These are phyloP conservation scores for Colletes gigas DNA, from an alignment of 1,140 invertebrate genomes.

Conservation along the genomic window DNA sequence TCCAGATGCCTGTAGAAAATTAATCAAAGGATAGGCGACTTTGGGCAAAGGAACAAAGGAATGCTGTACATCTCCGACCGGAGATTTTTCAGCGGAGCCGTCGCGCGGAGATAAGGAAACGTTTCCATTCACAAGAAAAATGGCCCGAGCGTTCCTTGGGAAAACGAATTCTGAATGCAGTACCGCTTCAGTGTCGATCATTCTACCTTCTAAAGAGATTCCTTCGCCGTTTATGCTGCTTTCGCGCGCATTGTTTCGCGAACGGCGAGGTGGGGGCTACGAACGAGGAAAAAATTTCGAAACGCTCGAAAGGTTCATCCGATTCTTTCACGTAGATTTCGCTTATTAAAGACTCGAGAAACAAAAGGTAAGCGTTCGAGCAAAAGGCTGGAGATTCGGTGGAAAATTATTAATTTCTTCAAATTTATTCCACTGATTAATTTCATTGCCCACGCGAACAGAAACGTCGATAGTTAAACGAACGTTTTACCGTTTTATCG, in stretches of 20 bases:
- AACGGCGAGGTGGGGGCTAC: background rate
- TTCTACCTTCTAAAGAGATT: slow-evolving; percentile 6
- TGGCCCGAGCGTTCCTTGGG: slow-evolving; percentile 9
- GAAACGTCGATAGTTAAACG: no score
- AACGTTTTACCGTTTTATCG: no score
- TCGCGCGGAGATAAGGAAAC: slow-evolving; percentile 24
- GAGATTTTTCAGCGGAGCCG: slow-evolving; percentile 6
- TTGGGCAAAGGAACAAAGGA: slow-evolving; percentile 41
- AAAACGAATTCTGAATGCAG: slow-evolving; percentile 35
- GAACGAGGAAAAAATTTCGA: background rate
- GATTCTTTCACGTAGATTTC: background rate
- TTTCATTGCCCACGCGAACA: no score
- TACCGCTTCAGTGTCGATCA: background rate
- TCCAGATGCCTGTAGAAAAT: slow-evolving; percentile 42
- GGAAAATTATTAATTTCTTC: background rate
- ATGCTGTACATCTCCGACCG: slow-evolving; percentile 8
- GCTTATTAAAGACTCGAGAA: slow-evolving; percentile 9
- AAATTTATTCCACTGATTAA: no score
- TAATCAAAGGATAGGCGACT: slow-evolving; percentile 42
- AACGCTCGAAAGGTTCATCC: no score
- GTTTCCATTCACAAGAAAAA: slow-evolving; percentile 35
- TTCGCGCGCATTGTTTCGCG: background rate
- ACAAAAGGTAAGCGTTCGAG: slow-evolving; percentile 2
- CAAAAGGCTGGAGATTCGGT: background rate
- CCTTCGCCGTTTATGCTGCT: background rate